Percentiles rank a stretch among this genome's conserved stretches.
These are phyloP conservation scores for Suricata suricatta DNA, from an alignment of 2,113 vertebrate species.

Conservation along the genomic window DNA sequence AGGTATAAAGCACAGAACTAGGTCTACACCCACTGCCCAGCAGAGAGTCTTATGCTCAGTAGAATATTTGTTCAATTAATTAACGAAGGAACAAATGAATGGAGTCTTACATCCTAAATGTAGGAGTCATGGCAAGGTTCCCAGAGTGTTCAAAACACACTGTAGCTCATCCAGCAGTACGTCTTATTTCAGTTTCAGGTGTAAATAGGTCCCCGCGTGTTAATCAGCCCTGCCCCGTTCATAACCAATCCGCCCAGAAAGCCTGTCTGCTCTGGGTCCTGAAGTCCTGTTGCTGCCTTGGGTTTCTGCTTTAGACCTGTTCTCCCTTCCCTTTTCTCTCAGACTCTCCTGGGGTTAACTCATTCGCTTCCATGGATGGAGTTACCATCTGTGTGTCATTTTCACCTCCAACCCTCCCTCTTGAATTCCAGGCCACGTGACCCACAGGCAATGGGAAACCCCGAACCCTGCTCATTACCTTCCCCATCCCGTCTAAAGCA, in stretches of 20 bases:
- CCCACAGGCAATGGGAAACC: background rate
- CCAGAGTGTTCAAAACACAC: background rate
- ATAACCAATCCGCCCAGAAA: background rate
- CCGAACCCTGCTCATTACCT: background rate
- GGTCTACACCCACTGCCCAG: background rate
- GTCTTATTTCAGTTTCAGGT: background rate
- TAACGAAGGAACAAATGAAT: background rate
- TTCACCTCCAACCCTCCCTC: background rate
- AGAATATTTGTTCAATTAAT: background rate
- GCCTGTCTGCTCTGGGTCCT: background rate
- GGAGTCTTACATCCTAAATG: background rate
- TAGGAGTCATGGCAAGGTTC: background rate
- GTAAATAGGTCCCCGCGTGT: fast-evolving
- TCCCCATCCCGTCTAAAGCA: background rate
- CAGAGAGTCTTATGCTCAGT: background rate
- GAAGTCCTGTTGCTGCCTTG: background rate
- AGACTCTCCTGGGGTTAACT: background rate
- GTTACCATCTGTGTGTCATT: background rate
- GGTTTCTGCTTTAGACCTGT: background rate
- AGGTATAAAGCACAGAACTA: background rate
- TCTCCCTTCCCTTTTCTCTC: background rate
- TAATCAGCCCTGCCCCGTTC: fast-evolving
- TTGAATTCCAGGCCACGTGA: background rate
- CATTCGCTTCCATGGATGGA: background rate
- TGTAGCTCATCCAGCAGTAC: background rate